A percentile compares a stretch with the other conserved stretches of the same genome.
phyloP scores from a whole-genome alignment of 2,113 vertebrate genomes.

The Gadus macrocephalus region DNA sequence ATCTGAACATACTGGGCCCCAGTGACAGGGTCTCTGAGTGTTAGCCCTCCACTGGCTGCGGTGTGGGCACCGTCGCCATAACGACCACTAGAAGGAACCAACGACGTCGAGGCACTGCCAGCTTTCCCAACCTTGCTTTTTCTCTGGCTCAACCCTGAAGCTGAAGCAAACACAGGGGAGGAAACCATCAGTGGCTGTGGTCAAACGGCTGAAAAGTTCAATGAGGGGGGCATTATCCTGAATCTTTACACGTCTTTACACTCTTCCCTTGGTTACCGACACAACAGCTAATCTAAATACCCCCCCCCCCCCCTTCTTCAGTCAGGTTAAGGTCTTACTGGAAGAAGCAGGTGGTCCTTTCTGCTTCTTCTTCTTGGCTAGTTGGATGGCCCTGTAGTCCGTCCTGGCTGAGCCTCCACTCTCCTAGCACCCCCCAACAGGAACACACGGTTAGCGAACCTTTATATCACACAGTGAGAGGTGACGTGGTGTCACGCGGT shows the following conservation, averaged over 20 bases:
- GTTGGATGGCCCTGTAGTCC: slow-evolving; percentile 92
- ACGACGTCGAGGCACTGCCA: slow-evolving; percentile 36
- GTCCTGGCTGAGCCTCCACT: slow-evolving; percentile 92
- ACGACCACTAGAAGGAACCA: slow-evolving; percentile 54
- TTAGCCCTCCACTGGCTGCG: slow-evolving; percentile 72
- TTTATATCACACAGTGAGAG: neutral
- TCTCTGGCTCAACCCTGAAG: slow-evolving; percentile 68
- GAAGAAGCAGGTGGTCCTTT: slow-evolving; percentile 65
- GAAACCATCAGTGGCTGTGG: neutral
- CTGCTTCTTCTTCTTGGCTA: slow-evolving; percentile 89
- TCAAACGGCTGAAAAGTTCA: neutral
- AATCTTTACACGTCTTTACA: too few species aligned
- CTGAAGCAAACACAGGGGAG: slow-evolving; percentile 52
- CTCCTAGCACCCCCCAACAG: slow-evolving; percentile 67
- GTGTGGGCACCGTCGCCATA: slow-evolving; percentile 64
- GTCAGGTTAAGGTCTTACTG: slow-evolving; percentile 65
- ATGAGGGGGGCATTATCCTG: too few species aligned
- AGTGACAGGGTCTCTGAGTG: slow-evolving; percentile 77
- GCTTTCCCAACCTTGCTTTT: slow-evolving; percentile 73
- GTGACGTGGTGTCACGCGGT: neutral
- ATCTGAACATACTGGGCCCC: slow-evolving; percentile 87
- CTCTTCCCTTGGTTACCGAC: too few species aligned
- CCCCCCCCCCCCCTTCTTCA: too few species aligned
- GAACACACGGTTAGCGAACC: neutral
- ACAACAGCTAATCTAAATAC: too few species aligned